Percentiles rank a stretch among this genome's conserved stretches.
phyloP scores from a whole-genome alignment of 2,797 vertebrate genomes.

The Fundulus diaphanus region DNA sequence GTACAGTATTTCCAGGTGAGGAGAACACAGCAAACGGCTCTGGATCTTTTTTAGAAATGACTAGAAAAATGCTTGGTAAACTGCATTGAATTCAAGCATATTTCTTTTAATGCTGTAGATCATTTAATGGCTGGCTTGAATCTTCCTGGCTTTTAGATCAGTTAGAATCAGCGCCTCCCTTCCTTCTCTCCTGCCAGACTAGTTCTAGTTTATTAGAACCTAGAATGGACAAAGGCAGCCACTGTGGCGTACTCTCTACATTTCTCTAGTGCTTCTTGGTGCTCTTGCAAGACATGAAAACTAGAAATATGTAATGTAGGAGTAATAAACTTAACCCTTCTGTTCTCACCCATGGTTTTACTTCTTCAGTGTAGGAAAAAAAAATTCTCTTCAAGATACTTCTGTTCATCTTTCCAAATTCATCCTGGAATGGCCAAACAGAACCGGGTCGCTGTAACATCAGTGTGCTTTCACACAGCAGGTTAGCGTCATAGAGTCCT shows the following conservation, averaged over 20 bases:
- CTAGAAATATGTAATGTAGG: neutral
- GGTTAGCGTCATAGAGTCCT: neutral
- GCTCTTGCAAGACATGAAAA: neutral
- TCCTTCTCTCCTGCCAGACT: neutral
- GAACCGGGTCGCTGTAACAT: neutral
- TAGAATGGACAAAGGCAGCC: neutral
- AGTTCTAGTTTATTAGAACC: neutral
- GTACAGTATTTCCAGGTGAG: conserved; percentile 98
- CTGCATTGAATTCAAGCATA: no score
- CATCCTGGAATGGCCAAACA: neutral
- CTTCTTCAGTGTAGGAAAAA: neutral
- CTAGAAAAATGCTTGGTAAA: neutral
- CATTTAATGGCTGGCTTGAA: neutral
- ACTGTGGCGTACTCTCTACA: neutral
- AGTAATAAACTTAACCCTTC: neutral
- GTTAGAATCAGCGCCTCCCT: neutral
- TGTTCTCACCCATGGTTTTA: neutral
- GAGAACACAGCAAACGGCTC: neutral
- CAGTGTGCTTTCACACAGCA: neutral
- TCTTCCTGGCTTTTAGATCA: neutral
- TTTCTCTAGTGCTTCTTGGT: neutral
- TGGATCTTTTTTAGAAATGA: neutral
- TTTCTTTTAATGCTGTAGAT: neutral
- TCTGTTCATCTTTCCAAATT: neutral
- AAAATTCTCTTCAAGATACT: neutral